A percentile compares a stretch with the other conserved stretches of the same genome.
These are phyloP conservation scores for Saimiri boliviensis DNA, from an alignment of 2,113 vertebrate genomes.

Conservation along the genomic window DNA sequence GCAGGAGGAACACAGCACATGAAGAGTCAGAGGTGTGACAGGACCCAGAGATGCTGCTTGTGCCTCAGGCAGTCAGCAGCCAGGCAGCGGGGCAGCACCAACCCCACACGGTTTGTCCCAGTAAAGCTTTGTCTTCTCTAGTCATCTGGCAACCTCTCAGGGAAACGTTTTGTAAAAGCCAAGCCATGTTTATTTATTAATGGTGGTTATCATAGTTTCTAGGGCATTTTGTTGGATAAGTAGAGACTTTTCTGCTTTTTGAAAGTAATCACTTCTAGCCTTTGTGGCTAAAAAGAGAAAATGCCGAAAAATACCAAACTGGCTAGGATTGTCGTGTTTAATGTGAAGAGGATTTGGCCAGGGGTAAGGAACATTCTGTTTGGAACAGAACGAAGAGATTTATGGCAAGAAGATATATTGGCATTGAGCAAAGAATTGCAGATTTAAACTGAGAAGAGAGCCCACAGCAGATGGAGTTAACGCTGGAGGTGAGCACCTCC, in stretches of 20 bases:
- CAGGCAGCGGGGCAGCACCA: rapidly evolving
- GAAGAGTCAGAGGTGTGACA: not conserved
- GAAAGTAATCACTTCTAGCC: not conserved
- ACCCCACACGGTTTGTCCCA: rapidly evolving
- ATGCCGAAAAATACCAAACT: too few species aligned
- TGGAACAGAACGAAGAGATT: not conserved
- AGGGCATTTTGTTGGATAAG: not conserved
- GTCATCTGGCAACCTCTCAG: not conserved
- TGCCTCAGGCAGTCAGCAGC: too few species aligned
- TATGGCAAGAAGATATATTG: not conserved
- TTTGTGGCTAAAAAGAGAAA: not conserved
- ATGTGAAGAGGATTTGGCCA: not conserved
- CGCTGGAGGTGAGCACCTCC: not conserved
- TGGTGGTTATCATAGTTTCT: not conserved
- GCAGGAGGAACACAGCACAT: not conserved
- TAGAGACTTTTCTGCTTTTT: not conserved
- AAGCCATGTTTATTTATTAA: not conserved
- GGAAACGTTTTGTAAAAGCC: not conserved
- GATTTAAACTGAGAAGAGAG: not conserved
- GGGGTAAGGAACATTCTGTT: not conserved
- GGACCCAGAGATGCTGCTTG: too few species aligned
- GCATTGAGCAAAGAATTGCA: not conserved
- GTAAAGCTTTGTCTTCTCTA: not conserved
- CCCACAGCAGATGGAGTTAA: not conserved
- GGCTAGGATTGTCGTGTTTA: rapidly evolving